Base-by-base conservation (phyloP, 2,797 vertebrate genomes). In the Pipistrellus kuhlii region DNA sequence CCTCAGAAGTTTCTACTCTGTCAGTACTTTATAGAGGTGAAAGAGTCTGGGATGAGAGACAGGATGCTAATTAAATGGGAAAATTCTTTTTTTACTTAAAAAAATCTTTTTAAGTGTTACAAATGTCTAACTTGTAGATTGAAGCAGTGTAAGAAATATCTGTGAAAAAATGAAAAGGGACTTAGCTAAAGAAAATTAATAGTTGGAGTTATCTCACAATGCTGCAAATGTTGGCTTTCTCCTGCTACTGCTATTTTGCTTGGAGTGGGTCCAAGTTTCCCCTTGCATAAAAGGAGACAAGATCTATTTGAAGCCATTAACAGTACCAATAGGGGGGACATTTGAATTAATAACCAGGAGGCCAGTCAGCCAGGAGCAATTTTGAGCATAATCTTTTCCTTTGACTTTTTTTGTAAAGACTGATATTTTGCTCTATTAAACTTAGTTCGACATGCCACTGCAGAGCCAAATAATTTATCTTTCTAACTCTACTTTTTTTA, bases 281-380 rank as follows among this genome's bases (percentile, higher is more conserved):
- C 90, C 89, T 95, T 88, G 90, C 95, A 80, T 94, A 90, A 96
- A 96, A 96, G 96, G 91, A 97, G 96, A 95, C 94, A 94, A 93
- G 95, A 96, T 86, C 94, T 96, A 95, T 96, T 97, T 97, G 97
- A 97, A 96, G 95, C 90, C 96, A 95, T 97, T 97, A 97, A 91
- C 92, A 92, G 93, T 86, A 93, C 92, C 95, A 95, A 96, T 91
- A 97, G 96, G 96, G 97, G 93, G 97, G 93, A 97, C 95, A 90
- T 95, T 97, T 97, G 92, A 97, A 97, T 97, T 97, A 97, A 96
- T 96, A 97, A 96, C 96, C 92, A 95, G 53, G 86, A 94, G 94
- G 80, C 97, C 93, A 71, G 95, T 91, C 97, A 95, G 97, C 97
- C 96, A 97, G 96, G 94, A 96, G 96, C 95, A 96, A 97, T 97